Evolutionary conservation across 2,113 vertebrate genomes (phyloP), one percentile per base, ranked within the genome.

Genomic region (Brachyistius frenatus): DNA sequence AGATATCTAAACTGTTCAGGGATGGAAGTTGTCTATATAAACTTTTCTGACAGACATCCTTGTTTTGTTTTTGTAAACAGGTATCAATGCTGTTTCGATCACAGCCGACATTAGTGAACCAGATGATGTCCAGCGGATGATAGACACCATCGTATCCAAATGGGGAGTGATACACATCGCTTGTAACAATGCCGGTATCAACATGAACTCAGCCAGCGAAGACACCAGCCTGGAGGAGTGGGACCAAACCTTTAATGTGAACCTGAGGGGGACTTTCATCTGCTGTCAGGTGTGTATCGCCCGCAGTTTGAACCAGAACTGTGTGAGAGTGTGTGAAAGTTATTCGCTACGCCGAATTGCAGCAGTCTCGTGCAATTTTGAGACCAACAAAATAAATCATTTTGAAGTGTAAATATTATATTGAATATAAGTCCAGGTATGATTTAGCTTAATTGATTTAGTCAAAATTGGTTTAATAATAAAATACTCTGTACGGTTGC

Each of bases 181-280:
- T 0, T 96, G 93, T 76, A 96, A 96, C 91, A 95, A 93, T 0
- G 95, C 95, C 4, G 95, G 94, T 6, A 92, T 96, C 91, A 96
- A 97, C 50, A 91, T 93, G 92, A 96, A 96, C 88, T 96, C 95
- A 1, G 92, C 93, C 15, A 96, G 95, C 0, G 95, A 96, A 83
- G 94, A 95, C 5, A 95, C 95, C 62, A 93, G 90, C 37, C 76
- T 96, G 0, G 94, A 95, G 57, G 94, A 96, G 78, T 95, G 95
- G 94, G 95, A 96, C 91, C 90, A 89, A 87, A 96, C 94, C 73
- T 96, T 96, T 13, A 89, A 89, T 0, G 91, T 96, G 39, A 96
- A 96, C 91, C 89, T 96, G 58, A 88, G 93, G 78, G 94, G 94
- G 41, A 91, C 95, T 0, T 96, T 96, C 89, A 76, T 97, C 87